phyloP scores from a whole-genome alignment of 2,888 invertebrate species.

The Spialia ferax region DNA sequence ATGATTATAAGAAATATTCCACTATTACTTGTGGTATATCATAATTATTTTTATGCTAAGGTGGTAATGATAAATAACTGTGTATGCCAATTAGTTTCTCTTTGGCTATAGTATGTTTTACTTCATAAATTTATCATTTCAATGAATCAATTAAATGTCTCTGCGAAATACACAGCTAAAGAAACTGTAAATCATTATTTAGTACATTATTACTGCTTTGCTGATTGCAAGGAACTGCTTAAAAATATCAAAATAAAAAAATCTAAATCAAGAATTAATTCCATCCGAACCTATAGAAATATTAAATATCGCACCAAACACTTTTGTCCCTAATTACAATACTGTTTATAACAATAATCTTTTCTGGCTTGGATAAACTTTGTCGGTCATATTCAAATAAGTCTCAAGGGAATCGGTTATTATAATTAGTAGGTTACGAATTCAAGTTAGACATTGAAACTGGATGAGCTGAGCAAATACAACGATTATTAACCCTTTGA shows the following conservation, averaged over 20 bases:
- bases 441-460: conserved; percentile 55
- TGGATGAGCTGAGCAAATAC: conserved; percentile 75
- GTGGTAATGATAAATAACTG: not conserved
- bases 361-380: too few relatives aligned
- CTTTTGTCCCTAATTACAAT: not conserved
- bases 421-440: conserved; percentile 49
- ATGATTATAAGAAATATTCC: too few relatives aligned
- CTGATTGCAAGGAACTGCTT: not conserved
- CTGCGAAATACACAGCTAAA: not conserved
- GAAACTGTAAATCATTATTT: not conserved
- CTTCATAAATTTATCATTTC: not conserved
- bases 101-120: not conserved
- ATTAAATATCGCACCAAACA: too few relatives aligned
- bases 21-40: too few relatives aligned
- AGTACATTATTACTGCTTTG: not conserved
- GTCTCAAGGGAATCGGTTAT: conserved; percentile 45
- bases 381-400: conserved; percentile 24
- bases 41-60: too few relatives aligned
- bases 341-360: too few relatives aligned
- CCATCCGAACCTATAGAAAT: too few relatives aligned
- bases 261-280: too few relatives aligned
- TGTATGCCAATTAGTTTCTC: conserved; percentile 1
- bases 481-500: conserved; percentile 69
- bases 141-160: not conserved
- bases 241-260: not conserved